A percentile compares a stretch with the other conserved stretches of the same genome.
phyloP scores from a whole-genome alignment of 2,797 vertebrate genomes.

The Spatula clypeata region DNA sequence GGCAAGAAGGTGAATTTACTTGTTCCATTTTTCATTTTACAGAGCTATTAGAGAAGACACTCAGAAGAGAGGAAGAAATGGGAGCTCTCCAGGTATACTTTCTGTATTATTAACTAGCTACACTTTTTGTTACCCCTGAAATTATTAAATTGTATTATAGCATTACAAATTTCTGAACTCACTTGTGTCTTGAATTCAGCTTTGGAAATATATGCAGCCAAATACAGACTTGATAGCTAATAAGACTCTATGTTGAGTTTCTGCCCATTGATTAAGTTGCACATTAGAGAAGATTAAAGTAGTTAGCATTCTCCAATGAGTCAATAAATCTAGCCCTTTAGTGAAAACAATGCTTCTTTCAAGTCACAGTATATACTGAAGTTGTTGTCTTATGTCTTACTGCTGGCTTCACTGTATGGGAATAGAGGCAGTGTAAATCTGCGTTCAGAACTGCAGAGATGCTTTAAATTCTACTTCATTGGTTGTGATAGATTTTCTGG shows the following conservation, averaged over 20 bases:
- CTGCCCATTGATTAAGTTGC: neutral
- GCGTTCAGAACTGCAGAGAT: neutral
- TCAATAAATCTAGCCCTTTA: neutral
- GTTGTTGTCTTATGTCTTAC: neutral
- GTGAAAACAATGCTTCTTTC: neutral
- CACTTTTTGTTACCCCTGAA: neutral
- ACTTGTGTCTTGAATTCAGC: neutral
- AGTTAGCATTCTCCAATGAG: neutral
- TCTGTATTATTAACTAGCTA: neutral
- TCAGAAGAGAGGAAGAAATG: slow-evolving; percentile 92
- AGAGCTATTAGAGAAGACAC: slow-evolving; percentile 91
- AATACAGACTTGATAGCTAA: neutral
- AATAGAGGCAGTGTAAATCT: neutral
- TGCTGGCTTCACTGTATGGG: neutral
- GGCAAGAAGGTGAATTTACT: slow-evolving; percentile 1
- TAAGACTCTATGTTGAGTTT: neutral
- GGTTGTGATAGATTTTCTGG: neutral
- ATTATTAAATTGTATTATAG: neutral
- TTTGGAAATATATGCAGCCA: neutral
- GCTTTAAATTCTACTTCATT: neutral
- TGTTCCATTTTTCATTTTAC: slow-evolving; percentile 70
- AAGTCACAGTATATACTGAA: neutral
- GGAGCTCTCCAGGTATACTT: slow-evolving; percentile 89
- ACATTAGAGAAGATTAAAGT: neutral
- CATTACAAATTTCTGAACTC: neutral